Evolutionary conservation across 2,888 invertebrate species (phyloP).

Genomic region (Aspidiotus rigidus): DNA sequence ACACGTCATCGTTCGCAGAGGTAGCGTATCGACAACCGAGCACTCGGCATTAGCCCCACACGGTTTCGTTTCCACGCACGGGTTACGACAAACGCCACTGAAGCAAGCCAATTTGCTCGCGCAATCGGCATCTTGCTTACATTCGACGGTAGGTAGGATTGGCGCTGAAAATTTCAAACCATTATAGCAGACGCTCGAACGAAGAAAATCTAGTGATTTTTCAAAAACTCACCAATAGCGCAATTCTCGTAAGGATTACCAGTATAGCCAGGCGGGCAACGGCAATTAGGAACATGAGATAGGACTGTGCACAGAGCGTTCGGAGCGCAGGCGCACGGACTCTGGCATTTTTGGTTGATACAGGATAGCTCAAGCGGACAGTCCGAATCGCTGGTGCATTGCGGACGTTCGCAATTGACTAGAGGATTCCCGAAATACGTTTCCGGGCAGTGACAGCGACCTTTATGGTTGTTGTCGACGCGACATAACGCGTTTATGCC

Average conservation of each 20-base stretch:
- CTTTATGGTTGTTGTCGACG: slow-evolving; percentile 64
- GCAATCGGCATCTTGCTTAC: slow-evolving; percentile 72
- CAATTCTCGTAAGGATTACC: slow-evolving; percentile 69
- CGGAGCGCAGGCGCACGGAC: slow-evolving; percentile 76
- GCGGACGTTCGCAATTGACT: slow-evolving; percentile 39
- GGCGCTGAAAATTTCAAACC: slow-evolving; percentile 44
- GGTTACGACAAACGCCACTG: slow-evolving; percentile 66
- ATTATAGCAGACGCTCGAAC: not conserved
- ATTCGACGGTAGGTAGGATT: slow-evolving; percentile 52
- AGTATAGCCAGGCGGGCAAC: slow-evolving; percentile 70
- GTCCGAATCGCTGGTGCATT: slow-evolving; percentile 53
- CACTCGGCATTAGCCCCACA: slow-evolving; percentile 75
- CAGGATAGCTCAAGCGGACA: slow-evolving; percentile 73
- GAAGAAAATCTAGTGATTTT: too few species aligned
- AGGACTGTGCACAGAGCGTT: slow-evolving; percentile 63
- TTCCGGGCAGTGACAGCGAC: slow-evolving; percentile 66
- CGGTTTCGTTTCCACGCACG: slow-evolving; percentile 65
- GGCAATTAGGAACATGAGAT: slow-evolving; percentile 66
- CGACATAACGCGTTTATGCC: slow-evolving; percentile 69
- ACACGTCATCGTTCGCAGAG: slow-evolving; percentile 78
- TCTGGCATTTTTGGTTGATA: slow-evolving; percentile 63
- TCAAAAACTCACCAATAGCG: slow-evolving; percentile 47
- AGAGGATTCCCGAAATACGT: slow-evolving; percentile 71
- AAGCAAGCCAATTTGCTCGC: slow-evolving; percentile 78
- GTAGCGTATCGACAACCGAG: slow-evolving; percentile 73